phyloP scores from a whole-genome alignment of 2,888 invertebrate species.

The Lydus trimaculatus region DNA sequence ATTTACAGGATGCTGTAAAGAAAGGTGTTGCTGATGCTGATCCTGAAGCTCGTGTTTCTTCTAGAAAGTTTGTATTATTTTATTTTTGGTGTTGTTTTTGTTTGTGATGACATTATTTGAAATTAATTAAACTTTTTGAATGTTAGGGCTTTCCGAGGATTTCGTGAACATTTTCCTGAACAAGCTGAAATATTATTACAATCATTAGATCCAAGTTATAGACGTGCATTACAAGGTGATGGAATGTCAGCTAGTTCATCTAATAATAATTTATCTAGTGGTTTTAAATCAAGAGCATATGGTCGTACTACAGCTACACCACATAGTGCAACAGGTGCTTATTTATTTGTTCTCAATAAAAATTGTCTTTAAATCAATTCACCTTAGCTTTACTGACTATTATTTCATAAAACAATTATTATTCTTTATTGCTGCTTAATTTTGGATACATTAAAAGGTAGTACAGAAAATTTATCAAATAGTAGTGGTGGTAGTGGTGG shows the following conservation, averaged over 20 bases:
- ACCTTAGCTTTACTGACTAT: neutral
- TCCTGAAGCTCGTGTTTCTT: slow-evolving; percentile 81
- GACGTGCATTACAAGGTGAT: slow-evolving; percentile 67
- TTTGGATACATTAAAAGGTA: slow-evolving; percentile 58
- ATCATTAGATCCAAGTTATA: slow-evolving; percentile 80
- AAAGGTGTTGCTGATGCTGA: slow-evolving; percentile 94
- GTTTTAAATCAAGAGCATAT: slow-evolving; percentile 57
- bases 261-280: slow-evolving; percentile 62
- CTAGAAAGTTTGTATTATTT: slow-evolving; percentile 78
- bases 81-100: no score
- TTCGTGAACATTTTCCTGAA: slow-evolving; percentile 88
- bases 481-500: slow-evolving; percentile 59
- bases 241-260: slow-evolving; percentile 67
- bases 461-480: slow-evolving; percentile 67
- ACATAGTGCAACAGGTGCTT: slow-evolving; percentile 61
- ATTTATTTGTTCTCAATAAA: neutral
- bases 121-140: slow-evolving; percentile 30
- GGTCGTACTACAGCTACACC: slow-evolving; percentile 51
- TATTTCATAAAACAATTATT: slow-evolving; percentile 14
- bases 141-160: slow-evolving; percentile 88
- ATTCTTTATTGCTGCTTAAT: slow-evolving; percentile 30
- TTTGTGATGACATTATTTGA: neutral
- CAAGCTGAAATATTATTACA: slow-evolving; percentile 86
- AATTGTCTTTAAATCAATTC: neutral
- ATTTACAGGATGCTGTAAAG: slow-evolving; percentile 83